These are phyloP conservation scores for Bostrychus sinensis DNA, from an alignment of 2,113 vertebrate genomes.

Conservation along the genomic window DNA sequence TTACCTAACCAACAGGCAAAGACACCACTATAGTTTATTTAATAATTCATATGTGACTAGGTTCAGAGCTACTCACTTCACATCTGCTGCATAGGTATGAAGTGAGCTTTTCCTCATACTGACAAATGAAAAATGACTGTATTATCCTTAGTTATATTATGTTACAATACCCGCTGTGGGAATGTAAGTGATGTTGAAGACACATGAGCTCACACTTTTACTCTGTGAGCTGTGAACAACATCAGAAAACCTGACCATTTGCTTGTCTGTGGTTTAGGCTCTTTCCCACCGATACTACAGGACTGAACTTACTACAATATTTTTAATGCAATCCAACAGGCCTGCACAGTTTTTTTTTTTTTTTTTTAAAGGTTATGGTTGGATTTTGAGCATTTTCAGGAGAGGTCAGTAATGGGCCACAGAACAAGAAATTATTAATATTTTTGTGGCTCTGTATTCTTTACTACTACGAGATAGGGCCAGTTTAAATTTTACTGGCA, in stretches of 20 bases:
- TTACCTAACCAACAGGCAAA: conserved; percentile 49
- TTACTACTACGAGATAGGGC: too few species aligned
- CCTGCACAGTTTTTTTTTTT: too few species aligned
- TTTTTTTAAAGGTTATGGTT: too few species aligned
- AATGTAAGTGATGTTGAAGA: conserved; percentile 12
- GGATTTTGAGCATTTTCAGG: too few species aligned
- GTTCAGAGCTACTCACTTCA: not conserved
- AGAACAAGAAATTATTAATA: too few species aligned
- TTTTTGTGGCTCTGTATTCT: too few species aligned
- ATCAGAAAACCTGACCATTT: not conserved
- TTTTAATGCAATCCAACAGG: too few species aligned
- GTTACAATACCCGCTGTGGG: conserved; percentile 17
- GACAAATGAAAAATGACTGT: conserved; percentile 31
- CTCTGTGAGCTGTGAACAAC: not conserved
- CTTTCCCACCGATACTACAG: not conserved
- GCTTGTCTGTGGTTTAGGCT: not conserved
- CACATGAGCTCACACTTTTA: conserved; percentile 3
- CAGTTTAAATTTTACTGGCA: too few species aligned
- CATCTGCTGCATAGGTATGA: not conserved
- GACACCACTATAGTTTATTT: conserved; percentile 23
- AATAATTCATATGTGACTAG: conserved; percentile 34
- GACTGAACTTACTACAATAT: too few species aligned
- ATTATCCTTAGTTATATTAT: conserved; percentile 13
- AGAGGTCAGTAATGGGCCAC: too few species aligned
- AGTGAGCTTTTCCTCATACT: conserved; percentile 9